These are phyloP conservation scores for Zophobas atratus DNA, from an alignment of 1,140 invertebrate genomes.

Conservation along the genomic window DNA sequence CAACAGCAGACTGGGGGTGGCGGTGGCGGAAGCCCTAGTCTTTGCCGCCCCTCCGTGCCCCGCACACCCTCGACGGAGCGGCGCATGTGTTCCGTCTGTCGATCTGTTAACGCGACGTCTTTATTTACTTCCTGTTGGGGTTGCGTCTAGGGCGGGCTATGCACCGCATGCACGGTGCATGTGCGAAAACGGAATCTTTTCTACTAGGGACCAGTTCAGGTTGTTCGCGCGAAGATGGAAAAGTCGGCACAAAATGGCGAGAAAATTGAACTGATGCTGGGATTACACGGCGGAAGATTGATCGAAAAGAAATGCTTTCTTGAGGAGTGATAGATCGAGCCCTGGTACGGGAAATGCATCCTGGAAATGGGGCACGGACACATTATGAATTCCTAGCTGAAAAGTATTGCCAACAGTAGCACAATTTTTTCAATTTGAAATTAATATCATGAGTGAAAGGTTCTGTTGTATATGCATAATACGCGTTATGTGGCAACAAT, in stretches of 20 bases:
- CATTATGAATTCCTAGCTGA: too few relatives aligned
- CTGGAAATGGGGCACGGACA: too few relatives aligned
- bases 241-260: constrained; percentile 11
- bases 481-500: too few relatives aligned
- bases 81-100: constrained; percentile 46
- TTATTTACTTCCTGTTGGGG: constrained; percentile 57
- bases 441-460: too few relatives aligned
- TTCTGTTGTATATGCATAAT: too few relatives aligned
- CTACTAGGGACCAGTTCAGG: too few relatives aligned
- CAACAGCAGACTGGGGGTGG: constrained; percentile 46
- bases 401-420: too few relatives aligned
- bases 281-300: constrained; percentile 26
- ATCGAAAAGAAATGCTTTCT: constrained; percentile 7
- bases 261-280: constrained; percentile 37
- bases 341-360: neutral
- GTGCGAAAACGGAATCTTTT: constrained; percentile 13
- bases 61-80: constrained; percentile 23
- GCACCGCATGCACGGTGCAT: constrained; percentile 30
- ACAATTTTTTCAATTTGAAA: too few relatives aligned
- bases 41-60: constrained; percentile 23
- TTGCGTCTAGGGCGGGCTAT: constrained; percentile 28
- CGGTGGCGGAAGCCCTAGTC: constrained; percentile 42
- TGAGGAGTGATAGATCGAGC: neutral
- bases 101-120: constrained; percentile 53
- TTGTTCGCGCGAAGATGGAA: neutral